Evolutionary conservation across 2,113 vertebrate genomes (phyloP).

Genomic region (Beaufortia kweichowensis): DNA sequence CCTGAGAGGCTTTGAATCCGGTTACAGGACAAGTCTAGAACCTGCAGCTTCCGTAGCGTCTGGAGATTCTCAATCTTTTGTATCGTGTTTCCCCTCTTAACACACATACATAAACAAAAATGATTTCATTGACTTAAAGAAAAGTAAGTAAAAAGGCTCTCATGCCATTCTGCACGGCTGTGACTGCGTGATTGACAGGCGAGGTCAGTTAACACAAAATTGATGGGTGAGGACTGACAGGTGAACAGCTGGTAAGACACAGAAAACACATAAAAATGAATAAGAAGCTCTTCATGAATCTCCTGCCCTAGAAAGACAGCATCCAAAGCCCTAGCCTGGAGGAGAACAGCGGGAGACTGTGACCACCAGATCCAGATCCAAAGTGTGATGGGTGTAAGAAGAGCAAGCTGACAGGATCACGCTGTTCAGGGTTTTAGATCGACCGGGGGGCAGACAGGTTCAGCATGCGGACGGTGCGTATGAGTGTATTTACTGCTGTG

Average conservation of each 20-base stretch:
- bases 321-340: slow-evolving; percentile 60
- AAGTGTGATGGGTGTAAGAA: slow-evolving; percentile 65
- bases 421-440: slow-evolving; percentile 61
- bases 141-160: neutral
- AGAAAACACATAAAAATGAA: slow-evolving; percentile 58
- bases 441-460: slow-evolving; percentile 40
- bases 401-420: slow-evolving; percentile 66
- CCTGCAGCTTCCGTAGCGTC: slow-evolving; percentile 72
- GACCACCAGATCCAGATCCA: slow-evolving; percentile 56
- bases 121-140: slow-evolving; percentile 1
- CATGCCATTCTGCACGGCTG: neutral
- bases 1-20: slow-evolving; percentile 80
- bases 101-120: slow-evolving; percentile 22
- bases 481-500: neutral
- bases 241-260: slow-evolving; percentile 66
- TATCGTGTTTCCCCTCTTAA: slow-evolving; percentile 84
- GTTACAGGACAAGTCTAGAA: slow-evolving; percentile 85
- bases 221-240: slow-evolving; percentile 67
- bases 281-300: slow-evolving; percentile 37
- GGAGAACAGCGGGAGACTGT: slow-evolving; percentile 59
- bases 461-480: neutral
- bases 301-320: slow-evolving; percentile 11
- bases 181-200: slow-evolving; percentile 44
- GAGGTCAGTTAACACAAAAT: slow-evolving; percentile 53
- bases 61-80: slow-evolving; percentile 78